phyloP scores from a whole-genome alignment of 2,888 invertebrate species.

The Latheticus oryzae region DNA sequence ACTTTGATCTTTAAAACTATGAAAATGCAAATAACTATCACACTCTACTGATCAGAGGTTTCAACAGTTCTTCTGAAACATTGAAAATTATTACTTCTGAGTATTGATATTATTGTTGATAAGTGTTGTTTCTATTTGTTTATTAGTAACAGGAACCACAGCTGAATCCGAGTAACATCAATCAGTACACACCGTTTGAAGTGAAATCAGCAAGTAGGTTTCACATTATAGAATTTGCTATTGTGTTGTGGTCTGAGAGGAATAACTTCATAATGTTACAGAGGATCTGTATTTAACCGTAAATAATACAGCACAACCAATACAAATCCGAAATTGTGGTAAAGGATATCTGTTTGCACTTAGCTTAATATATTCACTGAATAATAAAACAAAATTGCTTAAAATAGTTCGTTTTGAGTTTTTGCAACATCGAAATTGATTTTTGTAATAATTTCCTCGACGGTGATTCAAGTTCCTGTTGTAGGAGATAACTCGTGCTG shows the following conservation, averaged over 20 bases:
- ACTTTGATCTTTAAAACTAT: background rate
- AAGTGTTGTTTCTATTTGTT: too few relatives aligned
- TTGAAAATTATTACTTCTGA: too few relatives aligned
- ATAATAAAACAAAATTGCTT: slow-evolving; percentile 30
- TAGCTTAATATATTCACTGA: slow-evolving; percentile 29
- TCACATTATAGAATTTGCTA: slow-evolving; percentile 29
- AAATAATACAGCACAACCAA: slow-evolving; percentile 30
- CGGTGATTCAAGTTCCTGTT: slow-evolving; percentile 28
- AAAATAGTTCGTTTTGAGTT: slow-evolving; percentile 23
- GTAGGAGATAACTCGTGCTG: slow-evolving; percentile 21
- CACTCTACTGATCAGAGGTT: too few relatives aligned
- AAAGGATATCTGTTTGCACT: slow-evolving; percentile 32
- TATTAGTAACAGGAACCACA: too few relatives aligned
- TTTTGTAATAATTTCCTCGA: slow-evolving; percentile 20
- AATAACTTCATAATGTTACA: slow-evolving; percentile 26
- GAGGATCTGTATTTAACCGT: slow-evolving; percentile 35
- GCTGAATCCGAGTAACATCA: too few relatives aligned
- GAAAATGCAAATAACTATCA: slow-evolving; percentile 11
- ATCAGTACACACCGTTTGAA: too few relatives aligned
- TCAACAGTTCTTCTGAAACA: too few relatives aligned
- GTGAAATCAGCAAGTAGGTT: too few relatives aligned
- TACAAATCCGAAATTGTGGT: slow-evolving; percentile 31
- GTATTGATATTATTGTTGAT: too few relatives aligned
- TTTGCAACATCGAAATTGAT: slow-evolving; percentile 1
- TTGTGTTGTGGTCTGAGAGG: slow-evolving; percentile 30